Percentiles rank a stretch among this genome's conserved stretches.
Evolutionary conservation across 2,888 invertebrate species (phyloP).

Genomic region (Nowickia ferox): DNA sequence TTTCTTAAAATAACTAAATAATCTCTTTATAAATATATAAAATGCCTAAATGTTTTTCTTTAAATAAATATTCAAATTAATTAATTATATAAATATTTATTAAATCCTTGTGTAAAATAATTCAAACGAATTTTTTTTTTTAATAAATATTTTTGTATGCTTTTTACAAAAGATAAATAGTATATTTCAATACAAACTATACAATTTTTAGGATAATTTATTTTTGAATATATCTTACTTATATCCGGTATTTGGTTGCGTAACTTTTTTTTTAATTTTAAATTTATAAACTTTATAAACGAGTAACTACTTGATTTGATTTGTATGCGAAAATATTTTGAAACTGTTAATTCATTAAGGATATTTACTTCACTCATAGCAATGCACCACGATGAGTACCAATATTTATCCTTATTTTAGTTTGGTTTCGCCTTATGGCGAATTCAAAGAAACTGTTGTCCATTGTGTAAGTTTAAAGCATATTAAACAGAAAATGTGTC

Average conservation of each 20-base stretch:
- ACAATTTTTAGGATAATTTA: constrained; percentile 36
- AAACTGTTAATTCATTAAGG: constrained; percentile 17
- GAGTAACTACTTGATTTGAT: not conserved
- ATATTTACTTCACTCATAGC: constrained; percentile 29
- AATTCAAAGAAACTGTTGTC: no score
- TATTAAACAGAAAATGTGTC: no score
- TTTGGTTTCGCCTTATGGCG: no score
- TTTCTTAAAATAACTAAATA: constrained; percentile 4
- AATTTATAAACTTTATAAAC: constrained; percentile 1
- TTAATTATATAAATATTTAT: constrained; percentile 31
- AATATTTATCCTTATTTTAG: not conserved
- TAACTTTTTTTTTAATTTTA: constrained; percentile 29
- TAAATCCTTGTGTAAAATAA: constrained; percentile 57
- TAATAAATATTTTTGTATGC: constrained; percentile 46
- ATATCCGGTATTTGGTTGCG: constrained; percentile 54
- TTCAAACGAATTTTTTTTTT: not conserved
- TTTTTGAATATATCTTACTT: not conserved
- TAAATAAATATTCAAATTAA: constrained; percentile 24
- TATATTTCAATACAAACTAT: constrained; percentile 17
- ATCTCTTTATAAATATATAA: constrained; percentile 41
- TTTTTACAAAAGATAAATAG: constrained; percentile 29
- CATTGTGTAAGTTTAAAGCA: no score
- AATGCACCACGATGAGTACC: not conserved
- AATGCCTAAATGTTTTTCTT: constrained; percentile 36
- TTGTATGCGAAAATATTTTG: not conserved